These are phyloP conservation scores for Julus scandinavius DNA, from an alignment of 2,888 invertebrate genomes.

Conservation along the genomic window DNA sequence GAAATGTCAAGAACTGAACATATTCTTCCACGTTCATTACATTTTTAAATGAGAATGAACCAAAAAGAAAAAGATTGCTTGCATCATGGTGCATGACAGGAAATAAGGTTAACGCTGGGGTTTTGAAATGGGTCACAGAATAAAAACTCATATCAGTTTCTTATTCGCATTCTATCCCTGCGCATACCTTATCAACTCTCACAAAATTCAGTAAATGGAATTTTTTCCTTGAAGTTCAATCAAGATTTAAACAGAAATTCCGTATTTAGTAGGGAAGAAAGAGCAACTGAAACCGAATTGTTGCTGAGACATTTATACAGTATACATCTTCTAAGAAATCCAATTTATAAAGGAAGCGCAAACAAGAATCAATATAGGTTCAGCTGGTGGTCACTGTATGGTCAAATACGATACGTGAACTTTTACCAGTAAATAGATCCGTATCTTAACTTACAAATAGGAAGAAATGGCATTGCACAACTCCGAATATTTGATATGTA, in stretches of 20 bases:
- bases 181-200: too few species aligned
- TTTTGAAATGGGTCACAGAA: neutral
- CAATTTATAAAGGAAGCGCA: too few species aligned
- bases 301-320: too few species aligned
- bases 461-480: neutral
- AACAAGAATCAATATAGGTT: neutral
- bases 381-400: neutral
- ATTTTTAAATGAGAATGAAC: neutral
- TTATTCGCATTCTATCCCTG: too few species aligned
- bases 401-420: neutral
- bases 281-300: too few species aligned
- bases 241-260: neutral
- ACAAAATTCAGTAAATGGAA: too few species aligned
- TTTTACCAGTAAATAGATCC: too few species aligned
- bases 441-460: neutral
- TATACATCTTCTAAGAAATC: too few species aligned
- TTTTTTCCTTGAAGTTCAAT: neutral
- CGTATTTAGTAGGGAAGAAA: too few species aligned
- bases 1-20: neutral
- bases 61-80: neutral
- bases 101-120: neutral
- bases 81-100: neutral
- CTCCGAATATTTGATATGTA: neutral
- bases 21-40: neutral
- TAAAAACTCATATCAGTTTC: too few species aligned